Percentiles rank a stretch among this genome's conserved stretches.
These are phyloP conservation scores for Callocephalon fimbriatum DNA, from an alignment of 2,113 vertebrate genomes.

Conservation along the genomic window DNA sequence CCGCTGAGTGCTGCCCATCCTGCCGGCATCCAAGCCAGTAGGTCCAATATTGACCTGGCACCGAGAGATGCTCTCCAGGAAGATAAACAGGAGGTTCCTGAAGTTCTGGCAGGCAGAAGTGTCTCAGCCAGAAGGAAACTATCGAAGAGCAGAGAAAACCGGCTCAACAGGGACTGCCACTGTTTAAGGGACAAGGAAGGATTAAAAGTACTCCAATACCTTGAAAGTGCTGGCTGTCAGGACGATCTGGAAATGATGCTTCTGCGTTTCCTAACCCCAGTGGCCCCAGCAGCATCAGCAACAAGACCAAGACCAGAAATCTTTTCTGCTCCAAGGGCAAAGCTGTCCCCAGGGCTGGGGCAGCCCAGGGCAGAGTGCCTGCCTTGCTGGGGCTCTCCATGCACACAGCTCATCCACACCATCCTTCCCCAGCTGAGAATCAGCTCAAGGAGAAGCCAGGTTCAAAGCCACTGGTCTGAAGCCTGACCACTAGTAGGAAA, in stretches of 20 bases:
- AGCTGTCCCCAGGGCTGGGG: neutral
- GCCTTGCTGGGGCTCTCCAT: neutral
- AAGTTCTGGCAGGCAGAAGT: neutral
- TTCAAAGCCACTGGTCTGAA: neutral
- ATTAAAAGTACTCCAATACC: neutral
- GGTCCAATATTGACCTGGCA: conserved; percentile 12
- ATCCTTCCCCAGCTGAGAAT: neutral
- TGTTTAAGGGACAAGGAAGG: neutral
- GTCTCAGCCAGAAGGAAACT: neutral
- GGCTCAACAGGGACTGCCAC: neutral
- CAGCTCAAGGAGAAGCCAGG: neutral
- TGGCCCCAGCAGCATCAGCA: neutral
- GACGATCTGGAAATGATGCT: neutral
- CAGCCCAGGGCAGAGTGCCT: neutral
- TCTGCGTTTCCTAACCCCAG: neutral
- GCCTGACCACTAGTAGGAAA: neutral
- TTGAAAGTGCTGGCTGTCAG: neutral
- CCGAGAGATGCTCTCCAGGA: neutral
- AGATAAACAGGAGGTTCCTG: conserved; percentile 30
- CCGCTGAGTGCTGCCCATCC: neutral
- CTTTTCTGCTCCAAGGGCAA: neutral
- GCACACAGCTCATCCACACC: neutral
- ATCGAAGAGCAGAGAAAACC: neutral
- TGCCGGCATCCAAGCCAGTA: neutral
- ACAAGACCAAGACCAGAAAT: neutral